These are phyloP conservation scores for Loris lydekkerianus DNA, from an alignment of 2,797 vertebrate species.

Conservation along the genomic window DNA sequence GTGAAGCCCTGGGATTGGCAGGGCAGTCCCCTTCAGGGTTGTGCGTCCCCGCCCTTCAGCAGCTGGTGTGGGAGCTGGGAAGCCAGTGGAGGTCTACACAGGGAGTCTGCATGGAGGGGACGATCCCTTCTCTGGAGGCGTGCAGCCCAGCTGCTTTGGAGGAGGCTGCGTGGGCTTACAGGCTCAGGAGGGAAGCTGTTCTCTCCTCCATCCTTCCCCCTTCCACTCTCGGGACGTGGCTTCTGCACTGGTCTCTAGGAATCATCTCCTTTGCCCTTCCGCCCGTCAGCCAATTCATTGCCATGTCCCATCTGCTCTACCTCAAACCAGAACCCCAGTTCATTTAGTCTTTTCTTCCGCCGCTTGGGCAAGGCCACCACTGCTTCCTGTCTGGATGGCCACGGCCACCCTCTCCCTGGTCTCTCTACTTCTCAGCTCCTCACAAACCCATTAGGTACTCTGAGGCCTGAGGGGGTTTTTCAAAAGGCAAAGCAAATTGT, in stretches of 20 bases:
- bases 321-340: background rate
- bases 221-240: background rate
- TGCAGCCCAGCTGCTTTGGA: background rate
- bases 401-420: background rate
- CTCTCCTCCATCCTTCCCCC: background rate
- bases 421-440: background rate
- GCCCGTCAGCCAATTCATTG: accelerated
- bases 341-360: too few relatives aligned
- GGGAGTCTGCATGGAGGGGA: background rate
- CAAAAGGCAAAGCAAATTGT: background rate
- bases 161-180: background rate
- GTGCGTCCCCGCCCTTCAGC: too few relatives aligned
- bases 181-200: background rate
- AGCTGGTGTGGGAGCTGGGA: background rate
- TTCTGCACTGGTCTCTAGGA: background rate
- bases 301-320: background rate
- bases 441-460: background rate
- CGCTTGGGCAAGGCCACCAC: too few relatives aligned
- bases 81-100: accelerated
- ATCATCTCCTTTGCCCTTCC: background rate
- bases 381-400: too few relatives aligned
- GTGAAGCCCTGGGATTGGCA: background rate
- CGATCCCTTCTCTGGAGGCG: background rate
- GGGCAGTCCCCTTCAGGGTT: background rate
- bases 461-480: background rate